Percentiles rank a stretch among this genome's conserved stretches.
Conservation (phyloP, 2,888 invertebrate genomes). For the Drosophila monieri region DNA sequence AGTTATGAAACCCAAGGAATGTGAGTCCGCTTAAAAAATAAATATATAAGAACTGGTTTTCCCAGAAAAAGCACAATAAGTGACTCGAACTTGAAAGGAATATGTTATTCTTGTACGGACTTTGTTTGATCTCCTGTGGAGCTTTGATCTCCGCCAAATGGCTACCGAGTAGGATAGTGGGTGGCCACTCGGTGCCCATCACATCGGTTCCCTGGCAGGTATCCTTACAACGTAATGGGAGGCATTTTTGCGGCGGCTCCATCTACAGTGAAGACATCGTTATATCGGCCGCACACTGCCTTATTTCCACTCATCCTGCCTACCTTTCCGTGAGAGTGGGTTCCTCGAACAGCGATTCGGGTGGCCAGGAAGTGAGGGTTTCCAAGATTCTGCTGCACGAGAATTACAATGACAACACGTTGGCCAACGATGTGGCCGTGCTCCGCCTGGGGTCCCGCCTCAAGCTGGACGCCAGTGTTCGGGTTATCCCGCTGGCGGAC, state of each 20-base stretch:
- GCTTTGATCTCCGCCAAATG: not conserved
- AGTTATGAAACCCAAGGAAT: not conserved
- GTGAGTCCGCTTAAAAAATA: not conserved
- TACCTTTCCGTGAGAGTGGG: not conserved
- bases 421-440: constrained; percentile 1
- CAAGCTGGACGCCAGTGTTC: not conserved
- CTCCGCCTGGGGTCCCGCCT: not conserved
- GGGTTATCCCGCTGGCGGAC: not conserved
- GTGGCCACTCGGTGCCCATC: not conserved
- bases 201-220: constrained; percentile 17
- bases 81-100: not conserved
- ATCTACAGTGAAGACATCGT: constrained; percentile 21
- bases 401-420: not conserved
- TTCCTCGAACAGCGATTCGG: not conserved
- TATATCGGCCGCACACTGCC: constrained; percentile 36
- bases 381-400: not conserved
- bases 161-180: not conserved
- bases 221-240: constrained; percentile 1
- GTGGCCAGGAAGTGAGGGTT: not conserved
- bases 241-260: constrained; percentile 33
- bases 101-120: not conserved
- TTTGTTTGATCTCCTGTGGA: not conserved
- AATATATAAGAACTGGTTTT: not conserved
- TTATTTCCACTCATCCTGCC: not conserved
- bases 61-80: not conserved